Base-by-base conservation (phyloP, 2,113 vertebrate genomes). In the Ptyas mucosa region DNA sequence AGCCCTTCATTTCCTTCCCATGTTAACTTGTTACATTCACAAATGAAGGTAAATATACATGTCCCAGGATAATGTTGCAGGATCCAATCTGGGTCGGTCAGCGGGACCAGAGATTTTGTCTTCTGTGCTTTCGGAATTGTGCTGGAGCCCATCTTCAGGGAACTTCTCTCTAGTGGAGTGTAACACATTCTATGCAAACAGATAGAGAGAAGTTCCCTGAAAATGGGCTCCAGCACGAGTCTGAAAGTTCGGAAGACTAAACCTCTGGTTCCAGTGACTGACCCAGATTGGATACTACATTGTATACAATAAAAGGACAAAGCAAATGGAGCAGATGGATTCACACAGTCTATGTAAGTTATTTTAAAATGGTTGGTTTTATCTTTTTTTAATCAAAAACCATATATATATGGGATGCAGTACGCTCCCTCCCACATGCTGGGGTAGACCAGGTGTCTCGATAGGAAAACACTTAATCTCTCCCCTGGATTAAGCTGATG, bases 61-160 rank as follows among this genome's bases (percentile, higher is more conserved):
- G 29, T 69, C 26, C 29, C 61, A 69, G 29, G 29, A 69, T 69
- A n/a, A 69, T n/a, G 11, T 69, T 69, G 61, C 29, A 69, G 61
- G 61, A 69, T 69, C 11, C 29, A 69, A 69, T 69, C 61, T n/a
- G 12, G 26, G 29, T n/a, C 5, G 12, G 29, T 69, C 26, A 69
- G 5, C 12, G 12, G 29, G 12, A 69, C 29, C 29, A 69, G 26
- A 64, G 58, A 0, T n/a, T 69, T 15, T 14, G 12, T n/a, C 61
- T 69, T 69, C 11, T 4, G 0, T n/a, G 61, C 29, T 69, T 69
- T 69, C 0, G 0, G 29, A 69, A 10, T 69, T 0, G 0, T 69
- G 12, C 1, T 69, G 29, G 12, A n/a, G 61, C 4, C 12, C 61
- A 14, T 69, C 29, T 10, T 69, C 29, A 69, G 12, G 29, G 26